Evolutionary conservation across 2,797 vertebrate genomes (phyloP).

Genomic region (Graptemys geographica): DNA sequence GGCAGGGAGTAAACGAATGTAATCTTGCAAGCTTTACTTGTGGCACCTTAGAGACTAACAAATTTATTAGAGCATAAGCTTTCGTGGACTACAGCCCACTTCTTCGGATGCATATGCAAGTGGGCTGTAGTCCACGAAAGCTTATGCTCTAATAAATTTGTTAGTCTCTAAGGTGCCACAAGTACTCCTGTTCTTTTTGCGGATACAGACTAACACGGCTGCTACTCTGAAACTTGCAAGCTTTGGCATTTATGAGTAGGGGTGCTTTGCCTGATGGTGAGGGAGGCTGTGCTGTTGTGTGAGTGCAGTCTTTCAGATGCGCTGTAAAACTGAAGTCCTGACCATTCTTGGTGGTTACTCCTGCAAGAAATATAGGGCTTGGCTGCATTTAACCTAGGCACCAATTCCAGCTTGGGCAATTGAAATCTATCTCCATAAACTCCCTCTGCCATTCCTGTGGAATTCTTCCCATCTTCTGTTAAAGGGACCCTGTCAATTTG

Average conservation of each 20-base stretch:
- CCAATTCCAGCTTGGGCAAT: neutral
- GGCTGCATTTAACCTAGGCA: neutral
- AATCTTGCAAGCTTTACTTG: neutral
- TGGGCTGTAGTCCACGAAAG: no score
- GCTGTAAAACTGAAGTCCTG: neutral
- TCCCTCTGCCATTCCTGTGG: neutral
- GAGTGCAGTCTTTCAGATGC: neutral
- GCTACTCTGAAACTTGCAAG: neutral
- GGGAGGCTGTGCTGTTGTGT: no score
- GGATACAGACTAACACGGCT: no score
- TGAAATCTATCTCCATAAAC: neutral
- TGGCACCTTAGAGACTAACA: no score
- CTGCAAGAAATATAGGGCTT: neutral
- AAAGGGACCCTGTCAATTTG: neutral
- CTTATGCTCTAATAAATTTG: no score
- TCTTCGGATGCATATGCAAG: no score
- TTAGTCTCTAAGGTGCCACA: no score
- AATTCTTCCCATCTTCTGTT: neutral
- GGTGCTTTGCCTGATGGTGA: no score
- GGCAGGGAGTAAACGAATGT: neutral
- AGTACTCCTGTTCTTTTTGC: no score
- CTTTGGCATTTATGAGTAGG: neutral
- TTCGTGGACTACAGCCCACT: no score
- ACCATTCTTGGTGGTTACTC: neutral
- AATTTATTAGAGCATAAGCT: no score